Conservation (phyloP, 30 jellyfish, hydroid and myxozoan genomes). For the Pelagia noctiluca region DNA sequence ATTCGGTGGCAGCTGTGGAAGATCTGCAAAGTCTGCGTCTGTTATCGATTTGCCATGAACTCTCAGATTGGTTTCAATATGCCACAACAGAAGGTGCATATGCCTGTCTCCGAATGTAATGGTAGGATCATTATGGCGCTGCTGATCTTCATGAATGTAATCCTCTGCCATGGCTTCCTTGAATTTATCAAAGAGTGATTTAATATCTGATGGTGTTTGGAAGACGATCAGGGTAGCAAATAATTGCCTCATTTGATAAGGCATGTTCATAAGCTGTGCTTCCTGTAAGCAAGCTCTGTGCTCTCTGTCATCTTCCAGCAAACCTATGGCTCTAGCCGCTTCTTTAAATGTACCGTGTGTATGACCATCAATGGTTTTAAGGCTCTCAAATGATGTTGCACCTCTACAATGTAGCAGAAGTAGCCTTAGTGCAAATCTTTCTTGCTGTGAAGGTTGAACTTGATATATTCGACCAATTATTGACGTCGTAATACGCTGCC, state of each 20-base stretch:
- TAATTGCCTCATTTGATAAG: conserved; percentile 21
- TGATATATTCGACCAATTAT: conserved; percentile 28
- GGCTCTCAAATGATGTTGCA: conserved; percentile 16
- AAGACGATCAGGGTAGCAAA: conserved; percentile 19
- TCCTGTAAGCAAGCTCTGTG: conserved; percentile 11
- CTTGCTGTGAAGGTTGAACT: conserved; percentile 32
- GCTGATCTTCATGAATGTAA: not conserved
- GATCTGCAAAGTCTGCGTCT: conserved; percentile 27
- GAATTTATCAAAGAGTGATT: conserved; percentile 20
- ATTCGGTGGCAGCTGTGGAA: conserved; percentile 43
- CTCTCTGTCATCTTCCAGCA: conserved; percentile 41
- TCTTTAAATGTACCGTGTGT: conserved; percentile 58
- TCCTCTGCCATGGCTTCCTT: conserved; percentile 34
- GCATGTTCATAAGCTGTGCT: conserved; percentile 10
- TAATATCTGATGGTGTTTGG: conserved; percentile 16
- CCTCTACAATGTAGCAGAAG: conserved; percentile 40
- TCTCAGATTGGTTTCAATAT: conserved; percentile 15
- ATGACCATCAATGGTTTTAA: conserved; percentile 42
- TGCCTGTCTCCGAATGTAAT: conserved; percentile 20
- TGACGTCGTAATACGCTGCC: not conserved
- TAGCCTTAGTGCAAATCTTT: conserved; percentile 38
- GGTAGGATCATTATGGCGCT: conserved; percentile 6
- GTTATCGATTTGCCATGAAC: conserved; percentile 45
- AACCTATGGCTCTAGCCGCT: conserved; percentile 56
- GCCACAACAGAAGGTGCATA: conserved; percentile 3